These are phyloP conservation scores for Elephas maximus DNA, from an alignment of 2,113 vertebrate species.

Conservation along the genomic window DNA sequence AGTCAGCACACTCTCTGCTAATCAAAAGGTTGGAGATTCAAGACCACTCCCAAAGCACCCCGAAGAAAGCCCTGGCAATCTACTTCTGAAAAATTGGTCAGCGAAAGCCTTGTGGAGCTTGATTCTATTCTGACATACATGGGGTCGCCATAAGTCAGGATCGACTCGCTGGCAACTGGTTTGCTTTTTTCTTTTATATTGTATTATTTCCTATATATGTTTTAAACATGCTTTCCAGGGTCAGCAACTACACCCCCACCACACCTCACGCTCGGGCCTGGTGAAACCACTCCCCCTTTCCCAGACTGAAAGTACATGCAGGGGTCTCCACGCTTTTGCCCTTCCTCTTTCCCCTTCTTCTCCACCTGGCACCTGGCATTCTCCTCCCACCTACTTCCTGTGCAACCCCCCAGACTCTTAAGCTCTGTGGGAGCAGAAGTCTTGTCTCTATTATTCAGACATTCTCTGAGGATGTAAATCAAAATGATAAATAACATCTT, in stretches of 20 bases:
- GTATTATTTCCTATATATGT: neutral
- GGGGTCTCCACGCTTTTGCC: neutral
- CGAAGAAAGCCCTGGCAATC: neutral
- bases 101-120: neutral
- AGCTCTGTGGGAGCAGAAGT: neutral
- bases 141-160: neutral
- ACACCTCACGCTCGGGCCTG: neutral
- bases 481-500: neutral
- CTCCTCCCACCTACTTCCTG: neutral
- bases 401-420: neutral
- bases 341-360: neutral
- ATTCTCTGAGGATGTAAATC: neutral
- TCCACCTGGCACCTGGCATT: neutral
- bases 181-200: neutral
- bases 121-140: neutral
- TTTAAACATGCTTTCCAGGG: neutral
- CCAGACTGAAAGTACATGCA: neutral
- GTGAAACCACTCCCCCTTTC: neutral
- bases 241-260: neutral
- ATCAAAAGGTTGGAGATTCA: neutral
- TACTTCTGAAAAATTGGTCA: neutral
- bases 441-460: neutral
- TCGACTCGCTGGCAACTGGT: neutral
- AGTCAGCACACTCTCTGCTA: neutral
- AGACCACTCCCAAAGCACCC: neutral